Evolutionary conservation across 2,113 vertebrate genomes (phyloP).

Genomic region (Aptenodytes forsteri): DNA sequence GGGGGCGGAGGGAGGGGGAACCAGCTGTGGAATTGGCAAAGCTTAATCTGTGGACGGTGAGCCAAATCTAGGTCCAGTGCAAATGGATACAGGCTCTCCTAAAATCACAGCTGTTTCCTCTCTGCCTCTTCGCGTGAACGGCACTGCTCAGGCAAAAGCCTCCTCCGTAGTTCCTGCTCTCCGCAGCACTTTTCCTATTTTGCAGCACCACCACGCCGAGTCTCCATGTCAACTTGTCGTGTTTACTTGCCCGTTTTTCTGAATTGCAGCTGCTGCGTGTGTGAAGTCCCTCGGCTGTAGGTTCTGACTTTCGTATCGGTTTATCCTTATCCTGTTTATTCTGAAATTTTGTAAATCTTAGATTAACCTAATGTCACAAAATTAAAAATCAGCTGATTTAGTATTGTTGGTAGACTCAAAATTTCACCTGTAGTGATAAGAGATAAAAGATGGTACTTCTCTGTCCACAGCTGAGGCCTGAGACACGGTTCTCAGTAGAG

Average conservation of each 20-base stretch:
- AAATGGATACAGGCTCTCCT: background rate
- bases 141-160: background rate
- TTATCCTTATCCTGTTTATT: background rate
- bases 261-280: background rate
- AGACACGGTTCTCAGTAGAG: background rate
- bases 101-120: background rate
- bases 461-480: background rate
- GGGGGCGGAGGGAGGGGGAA: no score
- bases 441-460: background rate
- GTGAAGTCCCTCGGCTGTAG: background rate
- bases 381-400: background rate
- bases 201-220: fast-evolving
- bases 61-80: background rate
- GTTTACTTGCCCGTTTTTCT: background rate
- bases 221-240: background rate
- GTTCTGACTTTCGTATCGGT: fast-evolving
- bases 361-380: background rate
- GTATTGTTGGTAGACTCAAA: background rate
- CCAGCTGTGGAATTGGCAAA: background rate
- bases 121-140: background rate
- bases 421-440: background rate
- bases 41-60: background rate
- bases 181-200: background rate
- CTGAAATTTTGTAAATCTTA: background rate
- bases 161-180: background rate